Percentiles rank a stretch among this genome's conserved stretches.
Evolutionary conservation across 2,113 vertebrate species (phyloP).

Genomic region (Nestor notabilis): DNA sequence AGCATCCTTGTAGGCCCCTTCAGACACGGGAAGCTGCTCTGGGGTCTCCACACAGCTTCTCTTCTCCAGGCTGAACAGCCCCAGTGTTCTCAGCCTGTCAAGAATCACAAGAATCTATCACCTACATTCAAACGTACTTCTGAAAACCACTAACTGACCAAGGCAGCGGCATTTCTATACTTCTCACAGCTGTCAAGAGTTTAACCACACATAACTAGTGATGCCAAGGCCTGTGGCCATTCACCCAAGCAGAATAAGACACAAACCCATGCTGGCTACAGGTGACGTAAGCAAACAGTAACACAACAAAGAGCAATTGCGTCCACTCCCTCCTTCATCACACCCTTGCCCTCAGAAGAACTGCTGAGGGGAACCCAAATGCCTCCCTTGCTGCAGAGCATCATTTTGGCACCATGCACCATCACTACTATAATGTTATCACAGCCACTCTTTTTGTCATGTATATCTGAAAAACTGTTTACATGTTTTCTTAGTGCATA

Average conservation of each 20-base stretch:
- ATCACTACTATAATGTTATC: background rate
- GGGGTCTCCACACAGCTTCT: background rate
- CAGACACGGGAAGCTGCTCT: background rate
- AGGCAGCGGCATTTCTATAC: background rate
- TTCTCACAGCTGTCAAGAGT: background rate
- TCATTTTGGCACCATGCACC: fast-evolving
- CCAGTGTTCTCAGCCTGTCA: background rate
- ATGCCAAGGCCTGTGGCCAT: background rate
- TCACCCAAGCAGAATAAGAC: background rate
- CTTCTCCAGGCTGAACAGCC: background rate
- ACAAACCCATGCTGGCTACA: fast-evolving
- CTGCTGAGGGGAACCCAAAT: fast-evolving
- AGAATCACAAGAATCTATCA: no score
- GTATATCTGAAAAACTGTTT: background rate
- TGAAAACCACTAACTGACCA: fast-evolving
- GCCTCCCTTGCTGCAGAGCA: background rate
- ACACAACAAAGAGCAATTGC: background rate
- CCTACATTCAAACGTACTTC: fast-evolving
- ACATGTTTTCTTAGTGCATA: fast-evolving
- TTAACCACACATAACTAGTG: fast-evolving
- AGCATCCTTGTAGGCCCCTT: background rate
- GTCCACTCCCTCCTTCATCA: fast-evolving
- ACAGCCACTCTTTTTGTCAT: no score
- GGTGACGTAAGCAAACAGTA: background rate
- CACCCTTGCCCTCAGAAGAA: background rate